Evolutionary conservation across 2,888 invertebrate species (phyloP).

Genomic region (Polietes domitor): DNA sequence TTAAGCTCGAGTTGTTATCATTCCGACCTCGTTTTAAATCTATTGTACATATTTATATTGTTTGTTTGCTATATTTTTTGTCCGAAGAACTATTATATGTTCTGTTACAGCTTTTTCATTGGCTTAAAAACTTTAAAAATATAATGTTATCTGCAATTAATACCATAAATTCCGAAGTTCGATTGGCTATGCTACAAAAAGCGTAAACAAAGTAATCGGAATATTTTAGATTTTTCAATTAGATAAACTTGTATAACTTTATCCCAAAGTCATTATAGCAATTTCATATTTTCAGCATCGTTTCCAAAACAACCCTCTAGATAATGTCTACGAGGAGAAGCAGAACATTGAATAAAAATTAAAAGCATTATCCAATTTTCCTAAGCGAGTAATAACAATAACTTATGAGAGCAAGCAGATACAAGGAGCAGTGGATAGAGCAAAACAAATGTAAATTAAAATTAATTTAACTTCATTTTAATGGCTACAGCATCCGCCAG

Average conservation of each 20-base stretch:
- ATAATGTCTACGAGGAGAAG: not conserved
- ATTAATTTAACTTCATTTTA: no score
- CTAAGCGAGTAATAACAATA: not conserved
- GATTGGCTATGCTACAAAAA: not conserved
- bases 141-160: not conserved
- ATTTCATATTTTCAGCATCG: not conserved
- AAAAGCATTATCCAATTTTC: slow-evolving; percentile 9
- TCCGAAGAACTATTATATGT: no score
- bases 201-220: not conserved
- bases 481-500: no score
- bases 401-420: not conserved
- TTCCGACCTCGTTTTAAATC: no score
- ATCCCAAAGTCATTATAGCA: not conserved
- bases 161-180: not conserved
- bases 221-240: slow-evolving; percentile 4
- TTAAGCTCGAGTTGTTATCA: no score
- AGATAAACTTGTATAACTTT: slow-evolving; percentile 10
- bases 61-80: no score
- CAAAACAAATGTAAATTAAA: no score
- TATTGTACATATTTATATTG: no score
- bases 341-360: slow-evolving; percentile 16
- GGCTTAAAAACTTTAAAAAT: no score
- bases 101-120: no score
- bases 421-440: no score
- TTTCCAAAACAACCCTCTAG: not conserved